Percentiles rank a stretch among this genome's conserved stretches.
Evolutionary conservation across 2,113 vertebrate genomes (phyloP).

Genomic region (Podiceps cristatus): DNA sequence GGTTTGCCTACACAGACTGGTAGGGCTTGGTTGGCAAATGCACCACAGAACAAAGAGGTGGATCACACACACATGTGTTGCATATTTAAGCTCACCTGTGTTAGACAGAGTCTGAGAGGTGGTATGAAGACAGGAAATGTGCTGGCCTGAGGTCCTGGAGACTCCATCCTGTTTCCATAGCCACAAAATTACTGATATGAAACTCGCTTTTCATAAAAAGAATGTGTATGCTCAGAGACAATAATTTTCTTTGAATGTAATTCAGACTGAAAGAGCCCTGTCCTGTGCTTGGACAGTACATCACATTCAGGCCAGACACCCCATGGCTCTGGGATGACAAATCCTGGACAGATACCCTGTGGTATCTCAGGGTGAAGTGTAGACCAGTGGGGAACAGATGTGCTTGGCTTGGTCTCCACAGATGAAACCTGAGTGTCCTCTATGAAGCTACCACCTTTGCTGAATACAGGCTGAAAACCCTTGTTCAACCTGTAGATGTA

Average conservation of each 20-base stretch:
- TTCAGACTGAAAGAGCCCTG: neutral
- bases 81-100: neutral
- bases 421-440: fast-evolving
- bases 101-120: neutral
- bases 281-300: neutral
- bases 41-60: neutral
- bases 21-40: neutral
- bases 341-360: neutral
- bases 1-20: neutral
- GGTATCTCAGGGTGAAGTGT: neutral
- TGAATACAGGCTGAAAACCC: neutral
- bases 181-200: neutral
- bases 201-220: neutral
- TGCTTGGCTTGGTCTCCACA: fast-evolving
- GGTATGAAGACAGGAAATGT: neutral
- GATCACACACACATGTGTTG: fast-evolving
- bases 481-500: neutral
- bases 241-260: neutral
- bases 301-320: neutral
- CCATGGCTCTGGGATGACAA: neutral
- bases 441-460: neutral
- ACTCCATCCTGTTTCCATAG: neutral
- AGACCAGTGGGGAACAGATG: neutral
- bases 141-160: neutral
- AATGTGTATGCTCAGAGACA: neutral